phyloP scores from a whole-genome alignment of 2,113 vertebrate species.

The Willisornis vidua region DNA sequence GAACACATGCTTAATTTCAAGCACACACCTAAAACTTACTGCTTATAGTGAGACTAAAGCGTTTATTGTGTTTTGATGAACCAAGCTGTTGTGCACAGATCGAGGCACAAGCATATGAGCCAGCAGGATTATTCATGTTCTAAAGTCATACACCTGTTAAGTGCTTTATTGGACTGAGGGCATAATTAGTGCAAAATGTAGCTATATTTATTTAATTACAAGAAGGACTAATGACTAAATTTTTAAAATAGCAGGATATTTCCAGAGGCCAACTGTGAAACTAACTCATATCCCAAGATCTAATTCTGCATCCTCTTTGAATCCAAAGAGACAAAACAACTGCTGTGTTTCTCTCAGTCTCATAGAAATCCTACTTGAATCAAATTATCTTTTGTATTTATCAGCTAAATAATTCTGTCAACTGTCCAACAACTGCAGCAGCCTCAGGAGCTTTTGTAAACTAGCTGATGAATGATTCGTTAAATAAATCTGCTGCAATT shows the following conservation, averaged over 20 bases:
- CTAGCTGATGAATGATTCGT: conserved; percentile 59
- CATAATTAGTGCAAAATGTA: conserved; percentile 42
- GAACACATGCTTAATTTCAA: conserved; percentile 13
- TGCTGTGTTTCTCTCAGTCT: not conserved
- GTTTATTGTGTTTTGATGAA: conserved; percentile 35
- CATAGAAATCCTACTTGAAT: conserved; percentile 12
- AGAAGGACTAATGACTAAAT: conserved; percentile 36
- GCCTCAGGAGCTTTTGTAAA: conserved; percentile 52
- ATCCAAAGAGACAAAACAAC: conserved; percentile 16
- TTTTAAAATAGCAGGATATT: conserved; percentile 36
- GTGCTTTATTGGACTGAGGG: conserved; percentile 26
- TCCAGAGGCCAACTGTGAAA: conserved; percentile 35
- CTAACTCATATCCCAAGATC: not conserved
- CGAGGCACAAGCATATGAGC: not conserved
- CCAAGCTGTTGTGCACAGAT: conserved; percentile 5
- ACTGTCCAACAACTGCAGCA: conserved; percentile 36
- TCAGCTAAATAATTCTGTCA: conserved; percentile 62
- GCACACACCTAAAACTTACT: not conserved
- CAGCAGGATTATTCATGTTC: conserved; percentile 8
- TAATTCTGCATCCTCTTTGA: conserved; percentile 10
- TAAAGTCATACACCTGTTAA: conserved; percentile 59
- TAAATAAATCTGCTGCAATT: conserved; percentile 59
- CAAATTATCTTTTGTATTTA: conserved; percentile 52
- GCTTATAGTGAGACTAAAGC: not conserved
- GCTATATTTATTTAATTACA: conserved; percentile 62